phyloP scores from a whole-genome alignment of 2,113 vertebrate species.

The Glareola pratincola region DNA sequence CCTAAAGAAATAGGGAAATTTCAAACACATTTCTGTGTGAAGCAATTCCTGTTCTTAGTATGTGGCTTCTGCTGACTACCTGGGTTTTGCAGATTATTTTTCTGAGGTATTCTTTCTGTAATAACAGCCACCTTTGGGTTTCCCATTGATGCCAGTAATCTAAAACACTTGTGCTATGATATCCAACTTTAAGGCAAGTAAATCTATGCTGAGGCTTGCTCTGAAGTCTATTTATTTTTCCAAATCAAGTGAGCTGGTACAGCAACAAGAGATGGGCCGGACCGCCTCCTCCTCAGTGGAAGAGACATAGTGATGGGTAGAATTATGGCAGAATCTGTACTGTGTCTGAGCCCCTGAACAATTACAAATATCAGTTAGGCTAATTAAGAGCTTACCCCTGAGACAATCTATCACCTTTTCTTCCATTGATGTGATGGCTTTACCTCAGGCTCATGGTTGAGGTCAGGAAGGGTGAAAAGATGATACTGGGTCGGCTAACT shows the following conservation, averaged over 20 bases:
- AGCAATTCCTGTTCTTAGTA: background rate
- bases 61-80: background rate
- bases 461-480: background rate
- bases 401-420: background rate
- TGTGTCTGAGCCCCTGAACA: background rate
- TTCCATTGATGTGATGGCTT: background rate
- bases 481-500: background rate
- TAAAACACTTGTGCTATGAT: background rate
- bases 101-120: rapidly evolving
- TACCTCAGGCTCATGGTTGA: background rate
- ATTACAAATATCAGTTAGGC: background rate
- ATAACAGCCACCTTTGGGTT: background rate
- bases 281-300: background rate
- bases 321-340: background rate
- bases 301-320: background rate
- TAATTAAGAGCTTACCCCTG: background rate
- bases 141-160: background rate
- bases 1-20: background rate
- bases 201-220: background rate
- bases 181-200: background rate
- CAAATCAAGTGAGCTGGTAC: background rate
- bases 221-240: background rate
- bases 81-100: background rate
- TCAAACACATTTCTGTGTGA: background rate
- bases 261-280: background rate